Evolutionary conservation across 2,888 invertebrate species (phyloP), one percentile per base, ranked within the genome.

Genomic region (Epiperipatus broadwayi): DNA sequence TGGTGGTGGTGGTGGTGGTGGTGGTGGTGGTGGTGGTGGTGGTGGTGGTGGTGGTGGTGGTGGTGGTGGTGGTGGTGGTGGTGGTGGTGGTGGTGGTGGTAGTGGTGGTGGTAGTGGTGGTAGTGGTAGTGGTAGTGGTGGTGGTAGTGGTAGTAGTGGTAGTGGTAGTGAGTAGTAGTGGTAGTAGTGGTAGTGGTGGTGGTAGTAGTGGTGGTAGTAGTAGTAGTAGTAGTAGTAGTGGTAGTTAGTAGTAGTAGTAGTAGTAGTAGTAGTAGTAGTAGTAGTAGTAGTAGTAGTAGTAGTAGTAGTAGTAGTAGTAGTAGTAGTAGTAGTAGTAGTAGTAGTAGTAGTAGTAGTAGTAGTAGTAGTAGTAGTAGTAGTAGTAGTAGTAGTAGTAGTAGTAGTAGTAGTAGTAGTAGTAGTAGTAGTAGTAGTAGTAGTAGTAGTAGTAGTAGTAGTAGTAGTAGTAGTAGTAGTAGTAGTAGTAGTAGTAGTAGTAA

Each of bases 231-330:
- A 12, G 31, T 31, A 12, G 31, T 31, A 12, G 31, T 31, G 14
- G 31, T 31, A 12, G 31, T 10, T 34, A 19, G 20, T 34, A 20
- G 20, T 34, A 19, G 15, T 34, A 34, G 20, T 34, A 19, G 20
- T 34, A 19, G 34, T 34, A 19, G 34, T 34, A 34, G 34, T 34
- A 19, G 34, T 34, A 34, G 34, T 34, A 19, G 34, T 34, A 34
- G 34, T 34, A 15, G 20, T 34, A 19, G 34, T 34, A 19, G 34
- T 34, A 19, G 34, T 34, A 19, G 34, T 34, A 19, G 34, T 34
- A 19, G 34, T 34, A 34, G 34, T 34, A 19, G 20, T 34, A 34
- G 20, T 34, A 19, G 15, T 19, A 34, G 20, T 34, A 19, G 20
- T 19, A 19, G 34, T 34, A 19, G 34, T 34, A 34, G 34, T 34